Conservation (phyloP, 2,888 invertebrate species). For the Chrysolina haemoptera region DNA sequence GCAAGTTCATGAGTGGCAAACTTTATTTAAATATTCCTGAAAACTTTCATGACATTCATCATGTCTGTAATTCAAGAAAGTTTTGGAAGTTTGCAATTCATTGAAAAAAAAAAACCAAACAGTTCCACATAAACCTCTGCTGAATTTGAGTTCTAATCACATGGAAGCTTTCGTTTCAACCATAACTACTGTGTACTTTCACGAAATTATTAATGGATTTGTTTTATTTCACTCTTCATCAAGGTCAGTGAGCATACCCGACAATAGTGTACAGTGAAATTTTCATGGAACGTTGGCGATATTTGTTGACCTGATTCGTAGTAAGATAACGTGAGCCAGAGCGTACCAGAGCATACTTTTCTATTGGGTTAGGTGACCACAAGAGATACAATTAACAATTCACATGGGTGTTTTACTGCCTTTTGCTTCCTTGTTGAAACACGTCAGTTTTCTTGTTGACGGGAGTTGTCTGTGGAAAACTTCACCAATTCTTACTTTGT, state of each 20-base stretch:
- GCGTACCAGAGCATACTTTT: not conserved
- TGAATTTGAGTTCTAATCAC: no score
- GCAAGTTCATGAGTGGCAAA: no score
- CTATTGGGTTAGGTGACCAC: constrained; percentile 2
- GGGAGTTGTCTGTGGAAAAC: not conserved
- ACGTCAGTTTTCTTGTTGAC: not conserved
- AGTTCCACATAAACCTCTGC: no score
- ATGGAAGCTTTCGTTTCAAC: no score
- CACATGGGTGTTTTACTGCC: not conserved
- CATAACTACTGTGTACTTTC: not conserved
- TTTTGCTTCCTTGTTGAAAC: not conserved
- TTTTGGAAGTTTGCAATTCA: no score
- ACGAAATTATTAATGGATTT: not conserved
- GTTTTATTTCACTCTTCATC: constrained; percentile 10
- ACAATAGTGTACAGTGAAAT: constrained; percentile 17
- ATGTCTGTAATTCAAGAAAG: no score
- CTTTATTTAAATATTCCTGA: no score
- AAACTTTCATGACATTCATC: no score
- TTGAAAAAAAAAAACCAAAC: no score
- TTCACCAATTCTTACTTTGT: no score
- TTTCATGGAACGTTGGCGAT: constrained; percentile 15
- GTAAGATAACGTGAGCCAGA: not conserved
- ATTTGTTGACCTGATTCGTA: constrained; percentile 10
- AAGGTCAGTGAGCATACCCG: constrained; percentile 8
- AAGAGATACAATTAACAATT: not conserved